Evolutionary conservation across 2,888 invertebrate genomes (phyloP), one percentile per base, ranked within the genome.

Genomic region (Gisinianus flammeolus): DNA sequence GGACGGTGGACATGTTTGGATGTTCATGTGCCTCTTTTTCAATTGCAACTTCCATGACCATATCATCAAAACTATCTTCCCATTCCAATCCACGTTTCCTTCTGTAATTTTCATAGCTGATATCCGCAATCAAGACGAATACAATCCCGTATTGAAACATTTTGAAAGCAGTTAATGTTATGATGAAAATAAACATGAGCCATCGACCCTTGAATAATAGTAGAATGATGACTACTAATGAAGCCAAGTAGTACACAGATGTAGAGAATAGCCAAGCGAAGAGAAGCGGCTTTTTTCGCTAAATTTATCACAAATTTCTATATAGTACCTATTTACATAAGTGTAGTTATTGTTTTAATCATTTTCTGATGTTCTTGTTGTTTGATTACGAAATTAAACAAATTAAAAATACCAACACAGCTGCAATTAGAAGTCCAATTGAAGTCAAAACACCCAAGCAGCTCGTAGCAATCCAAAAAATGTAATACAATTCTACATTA

Each of bases 231-330:
- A 68, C 10, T 5, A 33, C n/a, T 31, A 68, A n/a, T 16, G 19
- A 19, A 22, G 31, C 31, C 19, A 68, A n/a, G 68, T 68, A 68
- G 5, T 8, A 5, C 5, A 31, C 6, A 19, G 16, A 6, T 19
- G 33, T 22, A 16, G 22, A 5, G 22, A 68, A 68, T 68, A 33
- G 5, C 68, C 68, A 68, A 8, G 33, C 68, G 35, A 31, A 68
- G 10, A 68, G 35, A 33, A 12, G 19, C 10, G 4, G 8, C 22
- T 31, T 30, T 2, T n/a, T 68, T 16, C 68, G 5, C 68, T 68
- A 33, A 30, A 33, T 16, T 19, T 6, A 31, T 10, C 19, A 31
- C n/a, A 68, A 68, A 31, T 33, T 3, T 26, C 28, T 10, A 31
- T 4, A 16, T 30, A 33, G 4, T 30, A 33, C n/a, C n/a, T n/a